Base-by-base conservation (phyloP, 2,888 invertebrate genomes). In the Drosophila borealis region DNA sequence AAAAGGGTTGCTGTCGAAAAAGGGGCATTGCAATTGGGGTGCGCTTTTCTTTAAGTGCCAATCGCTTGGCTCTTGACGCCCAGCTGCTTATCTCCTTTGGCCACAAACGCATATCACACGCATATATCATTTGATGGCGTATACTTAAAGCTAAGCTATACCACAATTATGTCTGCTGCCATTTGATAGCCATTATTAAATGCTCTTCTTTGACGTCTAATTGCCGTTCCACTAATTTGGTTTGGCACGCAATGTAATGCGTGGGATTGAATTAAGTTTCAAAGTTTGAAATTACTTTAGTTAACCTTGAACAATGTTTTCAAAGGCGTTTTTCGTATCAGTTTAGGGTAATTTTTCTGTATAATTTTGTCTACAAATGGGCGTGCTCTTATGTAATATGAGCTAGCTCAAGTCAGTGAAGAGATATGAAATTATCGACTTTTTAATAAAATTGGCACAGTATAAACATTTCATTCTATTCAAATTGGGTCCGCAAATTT, bases 141-240 rank as follows among this genome's bases (percentile, higher is more conserved):
- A 25, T 17, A n/a, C 25, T 34, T 17, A 37, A 53, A 41, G 44
- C 36, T 25, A 17, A 44, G 29, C 36, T 45, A 44, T 49, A n/a
- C 53, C 53, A 51, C 33, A 53, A 64, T 69, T 69, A 56, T 57
- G 37, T 49, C 39, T 17, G 13, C 44, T 50, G 44, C 11, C 9
- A 21, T 34, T 63, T 56, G 62, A 70, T 66, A 39, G 33, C 75
- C 60, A 60, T 60, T 66, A 75, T 75, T 74, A 68, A 55, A 65
- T 25, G 50, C 42, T 48, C 8, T 36, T 46, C 42, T 17, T 41
- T 60, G 39, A 19, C 19, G 46, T 33, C 34, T 72, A 63, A 72
- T 73, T 63, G 21, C 37, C 3, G 13, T 51, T 14, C 25, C 21
- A 25, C 41, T 65, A 61, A 59, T 74, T 65, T 51, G 44, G 2